Evolutionary conservation across 1,140 invertebrate genomes (phyloP).

Genomic region (Portunus trituberculatus): DNA sequence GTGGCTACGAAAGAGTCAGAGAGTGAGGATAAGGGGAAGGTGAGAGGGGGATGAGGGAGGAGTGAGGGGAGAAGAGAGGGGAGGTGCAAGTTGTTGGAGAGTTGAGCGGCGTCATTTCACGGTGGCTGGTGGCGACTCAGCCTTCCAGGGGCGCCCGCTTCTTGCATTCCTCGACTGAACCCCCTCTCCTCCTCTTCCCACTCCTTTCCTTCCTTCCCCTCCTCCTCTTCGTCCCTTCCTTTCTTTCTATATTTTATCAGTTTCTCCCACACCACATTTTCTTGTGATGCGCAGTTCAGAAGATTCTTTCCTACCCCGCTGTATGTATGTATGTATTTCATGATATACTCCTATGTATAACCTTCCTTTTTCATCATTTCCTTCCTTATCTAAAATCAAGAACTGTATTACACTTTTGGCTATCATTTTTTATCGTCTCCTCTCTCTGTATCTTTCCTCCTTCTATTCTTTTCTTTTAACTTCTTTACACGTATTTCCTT

Average conservation of each 20-base stretch:
- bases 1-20: background rate
- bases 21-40: background rate
- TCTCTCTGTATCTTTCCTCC: background rate
- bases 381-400: too few species aligned
- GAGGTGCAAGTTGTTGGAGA: background rate
- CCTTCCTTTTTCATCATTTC: too few species aligned
- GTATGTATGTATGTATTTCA: too few species aligned
- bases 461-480: background rate
- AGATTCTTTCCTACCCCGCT: too few species aligned
- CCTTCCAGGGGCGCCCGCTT: background rate
- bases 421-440: background rate
- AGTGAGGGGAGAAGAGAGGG: background rate
- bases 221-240: too few species aligned
- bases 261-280: too few species aligned
- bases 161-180: background rate
- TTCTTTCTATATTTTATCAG: too few species aligned
- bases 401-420: too few species aligned
- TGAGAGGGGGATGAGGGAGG: background rate
- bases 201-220: too few species aligned
- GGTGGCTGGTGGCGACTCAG: background rate
- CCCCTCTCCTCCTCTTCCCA: too few species aligned
- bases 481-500: background rate
- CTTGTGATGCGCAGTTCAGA: too few species aligned
- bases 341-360: too few species aligned
- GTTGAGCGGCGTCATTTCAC: background rate